Base-by-base conservation (phyloP, 2,113 vertebrate species). In the Bos javanicus region DNA sequence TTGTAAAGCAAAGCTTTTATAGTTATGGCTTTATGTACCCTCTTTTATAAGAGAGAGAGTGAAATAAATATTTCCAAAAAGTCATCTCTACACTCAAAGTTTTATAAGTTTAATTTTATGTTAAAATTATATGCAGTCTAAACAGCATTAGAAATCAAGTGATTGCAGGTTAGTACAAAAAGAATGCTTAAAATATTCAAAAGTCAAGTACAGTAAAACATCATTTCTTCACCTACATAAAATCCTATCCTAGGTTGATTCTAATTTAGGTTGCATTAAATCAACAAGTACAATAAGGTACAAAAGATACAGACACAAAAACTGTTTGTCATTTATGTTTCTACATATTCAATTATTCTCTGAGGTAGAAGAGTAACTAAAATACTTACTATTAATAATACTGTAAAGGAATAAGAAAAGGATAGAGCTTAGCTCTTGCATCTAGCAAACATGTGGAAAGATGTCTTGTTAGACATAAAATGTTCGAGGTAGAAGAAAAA, bases 281-380 rank as follows among this genome's bases (percentile, higher is more conserved):
- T 78, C 67, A 91, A 80, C 56, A 95, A 93, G 39, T 50, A 78
- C n/a, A 67, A 5, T 64, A 82, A 91, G 25, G 10, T 39, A 71
- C 67, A 39, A 13, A 76, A 76, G 71, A 87, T 10, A 1, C 33
- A 71, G 43, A 23, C 71, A 60, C 21, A 64, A 54, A 89, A 83
- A 52, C 25, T 64, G 56, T 90, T 85, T 91, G 21, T 93, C 76
- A 89, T 60, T 91, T 78, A 56, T 28, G 21, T 89, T 71, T 59
- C 43, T 78, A 46, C n/a, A 82, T 78, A 74, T 59, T 94, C 60
- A 93, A 13, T 91, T 95, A 78, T 56, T 21, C 43, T 94, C 52
- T 39, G 15, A 94, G 4, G 17, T 57, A 33, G 59, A 95, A 92
- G 19, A 90, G 80, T 82, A 96, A 92, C 56, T 97, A 71, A 96